Percentiles rank a stretch among this genome's conserved stretches.
Conservation (phyloP, 2,888 invertebrate species). For the Andricus curvator region DNA sequence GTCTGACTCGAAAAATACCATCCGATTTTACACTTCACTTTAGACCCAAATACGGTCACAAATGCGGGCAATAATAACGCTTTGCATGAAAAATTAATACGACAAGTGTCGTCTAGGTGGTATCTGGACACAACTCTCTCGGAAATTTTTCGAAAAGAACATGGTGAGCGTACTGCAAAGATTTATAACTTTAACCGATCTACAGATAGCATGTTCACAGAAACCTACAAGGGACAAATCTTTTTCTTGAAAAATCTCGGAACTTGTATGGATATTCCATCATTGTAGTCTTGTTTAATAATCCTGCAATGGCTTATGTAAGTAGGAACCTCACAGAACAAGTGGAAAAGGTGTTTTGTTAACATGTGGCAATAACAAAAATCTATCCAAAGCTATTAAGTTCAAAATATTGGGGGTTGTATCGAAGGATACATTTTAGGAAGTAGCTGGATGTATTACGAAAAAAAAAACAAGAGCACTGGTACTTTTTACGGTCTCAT, state of each 20-base stretch:
- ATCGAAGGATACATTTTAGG: not conserved
- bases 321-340: not conserved
- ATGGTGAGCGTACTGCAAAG: too few species aligned
- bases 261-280: not conserved
- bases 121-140: too few species aligned
- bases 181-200: not conserved
- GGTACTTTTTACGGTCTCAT: not conserved
- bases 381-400: not conserved
- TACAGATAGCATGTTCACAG: not conserved
- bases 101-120: too few species aligned
- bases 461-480: not conserved
- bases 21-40: too few species aligned
- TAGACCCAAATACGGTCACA: too few species aligned
- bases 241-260: not conserved
- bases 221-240: not conserved
- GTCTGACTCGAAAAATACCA: too few species aligned
- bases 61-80: too few species aligned
- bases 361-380: not conserved
- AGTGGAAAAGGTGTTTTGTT: not conserved
- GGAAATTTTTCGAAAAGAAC: too few species aligned
- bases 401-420: not conserved
- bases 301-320: not conserved
- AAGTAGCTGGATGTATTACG: not conserved
- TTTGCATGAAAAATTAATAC: too few species aligned
- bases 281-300: not conserved